Evolutionary conservation across 2,888 invertebrate genomes (phyloP).

Genomic region (Macropis europaea): DNA sequence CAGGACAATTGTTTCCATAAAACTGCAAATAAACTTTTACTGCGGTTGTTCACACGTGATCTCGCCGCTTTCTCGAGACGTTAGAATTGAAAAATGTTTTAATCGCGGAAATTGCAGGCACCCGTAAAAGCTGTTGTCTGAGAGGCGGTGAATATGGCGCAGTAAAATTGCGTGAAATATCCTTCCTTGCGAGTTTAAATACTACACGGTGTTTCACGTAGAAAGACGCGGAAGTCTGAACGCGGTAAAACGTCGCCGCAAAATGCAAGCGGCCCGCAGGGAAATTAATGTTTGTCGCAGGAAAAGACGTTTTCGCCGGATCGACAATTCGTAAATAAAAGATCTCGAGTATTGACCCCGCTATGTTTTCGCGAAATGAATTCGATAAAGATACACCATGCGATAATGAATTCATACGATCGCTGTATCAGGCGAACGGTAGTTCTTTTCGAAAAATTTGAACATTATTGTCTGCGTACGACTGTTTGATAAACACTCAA

Average conservation of each 20-base stretch:
- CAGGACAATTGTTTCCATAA: too few species aligned
- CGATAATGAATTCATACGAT: not conserved
- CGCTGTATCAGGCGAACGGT: too few species aligned
- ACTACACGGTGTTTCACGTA: not conserved
- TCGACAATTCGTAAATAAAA: constrained; percentile 45
- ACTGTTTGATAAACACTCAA: too few species aligned
- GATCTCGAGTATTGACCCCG: constrained; percentile 14
- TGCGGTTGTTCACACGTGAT: too few species aligned
- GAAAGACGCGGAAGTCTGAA: not conserved
- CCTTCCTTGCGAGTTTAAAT: not conserved
- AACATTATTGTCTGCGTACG: too few species aligned
- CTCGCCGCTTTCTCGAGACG: too few species aligned
- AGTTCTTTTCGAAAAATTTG: too few species aligned
- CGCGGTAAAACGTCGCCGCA: constrained; percentile 7
- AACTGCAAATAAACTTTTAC: too few species aligned
- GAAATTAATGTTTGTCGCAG: constrained; percentile 45
- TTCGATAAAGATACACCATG: not conserved
- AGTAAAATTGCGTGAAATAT: not conserved
- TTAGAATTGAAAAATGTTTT: too few species aligned
- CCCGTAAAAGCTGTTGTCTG: too few species aligned
- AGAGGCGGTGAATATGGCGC: too few species aligned
- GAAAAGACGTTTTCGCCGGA: constrained; percentile 10
- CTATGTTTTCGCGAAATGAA: not conserved
- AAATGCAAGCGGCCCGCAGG: constrained; percentile 43
- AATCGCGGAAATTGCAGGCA: too few species aligned